Evolutionary conservation across 2,797 vertebrate species (phyloP).

Genomic region (Antennarius maculatus): DNA sequence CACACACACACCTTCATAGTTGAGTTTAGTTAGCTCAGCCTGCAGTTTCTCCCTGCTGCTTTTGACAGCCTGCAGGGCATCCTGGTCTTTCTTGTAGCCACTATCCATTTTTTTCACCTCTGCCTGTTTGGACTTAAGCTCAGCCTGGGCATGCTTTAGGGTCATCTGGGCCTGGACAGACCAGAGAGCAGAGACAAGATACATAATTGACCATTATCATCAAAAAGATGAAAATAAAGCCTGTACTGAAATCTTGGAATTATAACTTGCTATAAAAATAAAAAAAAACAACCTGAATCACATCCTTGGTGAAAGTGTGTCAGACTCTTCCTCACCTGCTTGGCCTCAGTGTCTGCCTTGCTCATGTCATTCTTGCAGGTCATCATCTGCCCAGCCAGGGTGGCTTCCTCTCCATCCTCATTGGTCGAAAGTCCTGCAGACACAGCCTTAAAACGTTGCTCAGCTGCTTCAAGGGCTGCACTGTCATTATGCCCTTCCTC

Average conservation of each 20-base stretch:
- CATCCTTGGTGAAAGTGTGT: rapidly evolving
- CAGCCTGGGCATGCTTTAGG: slow-evolving; percentile 88
- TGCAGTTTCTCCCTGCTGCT: slow-evolving; percentile 84
- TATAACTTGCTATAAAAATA: neutral
- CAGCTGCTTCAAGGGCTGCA: slow-evolving; percentile 82
- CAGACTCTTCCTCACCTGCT: slow-evolving; percentile 82
- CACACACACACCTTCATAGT: slow-evolving; percentile 86
- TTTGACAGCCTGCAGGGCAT: slow-evolving; percentile 81
- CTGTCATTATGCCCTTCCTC: slow-evolving; percentile 84
- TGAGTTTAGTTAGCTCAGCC: slow-evolving; percentile 85
- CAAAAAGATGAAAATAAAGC: neutral
- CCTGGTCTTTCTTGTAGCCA: slow-evolving; percentile 89
- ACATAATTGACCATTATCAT: neutral
- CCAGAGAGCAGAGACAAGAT: neutral
- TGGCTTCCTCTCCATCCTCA: slow-evolving; percentile 89
- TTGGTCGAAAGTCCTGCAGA: slow-evolving; percentile 91
- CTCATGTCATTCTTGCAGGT: slow-evolving; percentile 94
- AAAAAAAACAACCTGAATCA: neutral
- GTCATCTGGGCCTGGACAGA: slow-evolving; percentile 90
- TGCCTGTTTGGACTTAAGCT: slow-evolving; percentile 90
- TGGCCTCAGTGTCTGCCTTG: slow-evolving; percentile 92
- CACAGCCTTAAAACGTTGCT: slow-evolving; percentile 91
- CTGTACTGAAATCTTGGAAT: neutral
- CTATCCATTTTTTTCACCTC: slow-evolving; percentile 93
- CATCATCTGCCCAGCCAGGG: slow-evolving; percentile 93